A percentile compares a stretch with the other conserved stretches of the same genome.
phyloP scores from a whole-genome alignment of 2,113 vertebrate genomes.

The Labeo rohita region DNA sequence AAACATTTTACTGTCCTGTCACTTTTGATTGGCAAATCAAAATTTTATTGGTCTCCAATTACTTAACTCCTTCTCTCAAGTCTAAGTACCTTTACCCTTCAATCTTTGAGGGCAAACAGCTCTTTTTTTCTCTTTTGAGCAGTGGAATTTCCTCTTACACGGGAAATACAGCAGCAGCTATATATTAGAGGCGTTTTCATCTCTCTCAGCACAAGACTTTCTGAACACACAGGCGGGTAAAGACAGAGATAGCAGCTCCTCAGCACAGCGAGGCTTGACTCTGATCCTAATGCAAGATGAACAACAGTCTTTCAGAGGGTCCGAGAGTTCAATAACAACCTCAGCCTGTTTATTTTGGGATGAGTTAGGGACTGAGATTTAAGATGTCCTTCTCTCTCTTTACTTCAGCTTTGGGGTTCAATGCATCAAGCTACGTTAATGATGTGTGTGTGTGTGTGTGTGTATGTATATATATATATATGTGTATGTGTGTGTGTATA shows the following conservation, averaged over 20 bases:
- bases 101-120: not conserved
- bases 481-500: too few species aligned
- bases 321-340: not conserved
- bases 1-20: conserved; percentile 19
- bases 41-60: conserved; percentile 14
- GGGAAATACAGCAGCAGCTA: not conserved
- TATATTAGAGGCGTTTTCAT: not conserved
- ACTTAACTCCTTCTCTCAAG: not conserved
- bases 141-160: not conserved
- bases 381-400: not conserved
- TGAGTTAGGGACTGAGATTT: not conserved
- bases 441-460: not conserved
- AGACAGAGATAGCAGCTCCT: conserved; percentile 21
- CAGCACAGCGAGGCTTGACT: not conserved
- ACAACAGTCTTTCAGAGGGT: conserved; percentile 4
- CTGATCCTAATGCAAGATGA: conserved; percentile 16
- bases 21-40: conserved; percentile 29
- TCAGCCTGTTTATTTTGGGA: conserved; percentile 1
- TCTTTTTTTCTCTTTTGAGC: not conserved
- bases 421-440: not conserved
- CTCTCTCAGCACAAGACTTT: not conserved
- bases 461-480: too few species aligned
- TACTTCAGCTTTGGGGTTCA: not conserved
- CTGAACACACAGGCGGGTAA: not conserved
- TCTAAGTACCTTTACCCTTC: not conserved